Evolutionary conservation across 1,140 invertebrate species (phyloP), one percentile per base, ranked within the genome.

Genomic region (Teleogryllus occipitalis): DNA sequence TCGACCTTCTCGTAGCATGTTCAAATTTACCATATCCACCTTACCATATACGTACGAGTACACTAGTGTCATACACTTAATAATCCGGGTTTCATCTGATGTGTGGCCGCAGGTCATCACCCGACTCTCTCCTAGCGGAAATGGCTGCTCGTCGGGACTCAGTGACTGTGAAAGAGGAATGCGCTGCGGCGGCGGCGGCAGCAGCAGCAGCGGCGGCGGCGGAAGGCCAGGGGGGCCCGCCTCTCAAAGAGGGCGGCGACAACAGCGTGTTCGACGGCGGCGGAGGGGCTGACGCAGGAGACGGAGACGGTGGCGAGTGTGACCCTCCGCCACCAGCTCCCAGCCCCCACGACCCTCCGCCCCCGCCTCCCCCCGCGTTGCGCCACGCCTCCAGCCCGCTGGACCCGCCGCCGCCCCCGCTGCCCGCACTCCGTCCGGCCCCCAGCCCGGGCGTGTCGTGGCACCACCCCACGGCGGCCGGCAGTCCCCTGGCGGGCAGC

Each of bases 201-300:
- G 82, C 65, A 18, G 76, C 76, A 39, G 76, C 39, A 39, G 49
- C 72, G n/a, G 21, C 78, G 49, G 76, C 18, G 75, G 39, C 79
- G 48, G 77, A 81, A 22, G 48, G 73, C 18, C 81, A 80, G 85
- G 78, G 85, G 84, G n/a, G 85, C 84, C 77, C 84, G 10, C 46
- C 83, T 47, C 87, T 88, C 82, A 85, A 87, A 80, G 88, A 88
- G 73, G 85, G 87, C 75, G 18, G 77, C 8, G 87, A 87, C 77
- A 88, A 88, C 81, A 87, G 87, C 73, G 88, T 90, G 7, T 89
- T 89, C 81, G 89, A 89, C 81, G 87, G 88, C 48, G 88, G 82
- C 72, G 77, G 81, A 48, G 22, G 73, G 1, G 8, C 3, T 7
- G 77, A 49, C 18, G 76, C 8, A 7, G 74, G 27, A 39, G 75